Evolutionary conservation across 2,797 vertebrate species (phyloP), one percentile per base, ranked within the genome.

Genomic region (Busarellus nigricollis): DNA sequence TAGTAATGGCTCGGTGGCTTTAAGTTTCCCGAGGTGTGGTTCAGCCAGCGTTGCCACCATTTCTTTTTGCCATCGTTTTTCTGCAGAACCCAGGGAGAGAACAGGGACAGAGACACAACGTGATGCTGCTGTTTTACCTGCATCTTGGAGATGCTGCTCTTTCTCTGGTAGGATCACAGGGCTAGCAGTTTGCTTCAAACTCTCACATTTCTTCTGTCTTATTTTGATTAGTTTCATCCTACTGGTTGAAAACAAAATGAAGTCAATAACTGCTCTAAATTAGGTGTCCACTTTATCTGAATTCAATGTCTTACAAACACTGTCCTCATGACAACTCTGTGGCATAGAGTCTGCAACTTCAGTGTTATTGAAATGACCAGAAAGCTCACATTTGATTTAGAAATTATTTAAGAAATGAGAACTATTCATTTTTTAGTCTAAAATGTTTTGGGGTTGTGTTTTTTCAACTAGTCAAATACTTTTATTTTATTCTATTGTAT

Each of bases 221-320:
- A 89, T 96, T 97, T 98, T 98, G 76, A 98, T 99, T 93, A 97
- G 97, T 90, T 99, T 98, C 98, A 98, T 98, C 94, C 98, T 98
- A 47, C n/a, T 92, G 58, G 50, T 33, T 71, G 87, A 90, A 91
- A 96, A 73, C 31, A 95, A 76, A 94, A 40, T 49, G 24, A 42
- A 55, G 79, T n/a, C 17, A 45, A 18, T 28, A 57, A 22, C 35
- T 52, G 28, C 49, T 71, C 8, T 71, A 21, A 71, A 66, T 57
- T 11, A 50, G 26, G 28, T 15, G 67, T 67, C 37, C 6, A 1
- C 11, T 63, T 80, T 14, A 14, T 49, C 57, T 52, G 58, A 81
- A 65, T 80, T 70, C 45, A 21, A 3, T n/a, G 20, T 66, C 59
- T 79, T 66, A 40, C 14, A 62, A 83, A 49, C 15, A 11, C 37